Conservation (phyloP, 64 coral and sea anemone genomes). For the Actinia tenebrosa region DNA sequence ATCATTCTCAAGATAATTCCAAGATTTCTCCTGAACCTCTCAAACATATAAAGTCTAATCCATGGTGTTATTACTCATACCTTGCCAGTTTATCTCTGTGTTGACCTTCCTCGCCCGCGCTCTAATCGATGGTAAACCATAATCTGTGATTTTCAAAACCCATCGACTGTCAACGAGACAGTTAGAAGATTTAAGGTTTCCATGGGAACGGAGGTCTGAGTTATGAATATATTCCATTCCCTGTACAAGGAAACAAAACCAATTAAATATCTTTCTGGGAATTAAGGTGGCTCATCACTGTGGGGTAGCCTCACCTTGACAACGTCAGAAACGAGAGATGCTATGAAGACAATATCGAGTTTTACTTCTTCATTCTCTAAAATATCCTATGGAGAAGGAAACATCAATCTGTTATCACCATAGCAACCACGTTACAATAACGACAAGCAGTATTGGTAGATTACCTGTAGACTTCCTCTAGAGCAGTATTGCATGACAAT, state of each 20-base stretch:
- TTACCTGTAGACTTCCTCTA: conserved; percentile 80
- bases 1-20: too few relatives aligned
- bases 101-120: conserved; percentile 56
- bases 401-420: background rate
- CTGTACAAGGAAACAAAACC: conserved; percentile 25
- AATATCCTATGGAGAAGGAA: conserved; percentile 39
- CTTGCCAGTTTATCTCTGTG: conserved; percentile 74
- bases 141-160: conserved; percentile 94
- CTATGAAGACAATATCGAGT: conserved; percentile 69
- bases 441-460: background rate
- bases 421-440: background rate
- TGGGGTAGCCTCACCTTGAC: conserved; percentile 37
- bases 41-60: too few relatives aligned
- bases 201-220: conserved; percentile 89
- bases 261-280: background rate
- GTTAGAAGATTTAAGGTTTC: conserved; percentile 89
- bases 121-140: conserved; percentile 76
- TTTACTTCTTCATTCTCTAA: conserved; percentile 74
- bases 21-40: too few relatives aligned
- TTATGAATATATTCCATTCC: conserved; percentile 88
- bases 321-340: conserved; percentile 61
- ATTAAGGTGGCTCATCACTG: background rate
- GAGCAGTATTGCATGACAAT: conserved; percentile 91
- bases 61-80: background rate
- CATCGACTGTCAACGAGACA: conserved; percentile 95